Conservation (phyloP, 1,140 invertebrate genomes). For the Temnothorax curvispinosus region DNA sequence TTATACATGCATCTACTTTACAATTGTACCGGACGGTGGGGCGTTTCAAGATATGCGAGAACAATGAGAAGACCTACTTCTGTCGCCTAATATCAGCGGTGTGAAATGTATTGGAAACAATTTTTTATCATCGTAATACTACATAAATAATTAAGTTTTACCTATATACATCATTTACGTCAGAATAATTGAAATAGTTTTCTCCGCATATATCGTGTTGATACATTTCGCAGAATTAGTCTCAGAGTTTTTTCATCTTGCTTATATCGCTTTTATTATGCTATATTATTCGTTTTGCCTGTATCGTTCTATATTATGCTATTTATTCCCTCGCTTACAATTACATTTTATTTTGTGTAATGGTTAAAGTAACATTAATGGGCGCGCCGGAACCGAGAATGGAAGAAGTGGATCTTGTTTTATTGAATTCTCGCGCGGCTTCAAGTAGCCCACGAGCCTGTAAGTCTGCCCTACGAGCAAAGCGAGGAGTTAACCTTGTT, state of each 20-base stretch:
- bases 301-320: not conserved
- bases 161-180: not conserved
- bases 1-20: not conserved
- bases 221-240: not conserved
- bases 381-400: not conserved
- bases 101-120: not conserved
- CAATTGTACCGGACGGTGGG: not conserved
- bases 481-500: conserved; percentile 39
- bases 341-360: not conserved
- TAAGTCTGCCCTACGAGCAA: not conserved
- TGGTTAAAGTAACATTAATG: not conserved
- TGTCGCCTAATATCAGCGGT: not conserved
- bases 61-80: not conserved
- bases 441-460: not conserved
- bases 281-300: not conserved
- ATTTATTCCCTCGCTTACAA: not conserved
- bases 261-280: not conserved
- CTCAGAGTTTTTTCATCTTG: not conserved
- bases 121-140: not conserved
- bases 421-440: not conserved
- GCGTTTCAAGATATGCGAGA: not conserved
- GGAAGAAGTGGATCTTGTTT: conserved; percentile 33
- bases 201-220: not conserved
- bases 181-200: not conserved
- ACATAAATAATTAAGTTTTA: not conserved